Conservation (phyloP, 2,113 vertebrate species). For the Cephalophus harveyi region DNA sequence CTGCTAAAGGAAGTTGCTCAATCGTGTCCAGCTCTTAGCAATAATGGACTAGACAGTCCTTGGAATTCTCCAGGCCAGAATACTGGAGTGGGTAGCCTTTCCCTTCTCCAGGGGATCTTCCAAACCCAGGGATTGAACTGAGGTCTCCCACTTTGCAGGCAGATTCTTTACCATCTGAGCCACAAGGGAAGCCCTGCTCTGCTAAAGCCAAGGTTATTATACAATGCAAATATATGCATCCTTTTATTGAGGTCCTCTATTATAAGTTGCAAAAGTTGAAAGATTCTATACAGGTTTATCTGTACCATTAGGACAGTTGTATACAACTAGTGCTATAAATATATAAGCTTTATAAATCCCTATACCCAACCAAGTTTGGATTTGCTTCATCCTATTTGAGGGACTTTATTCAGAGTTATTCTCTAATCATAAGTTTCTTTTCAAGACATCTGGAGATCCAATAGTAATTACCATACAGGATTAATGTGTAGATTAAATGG, state of each 20-base stretch:
- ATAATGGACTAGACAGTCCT: not conserved
- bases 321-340: not conserved
- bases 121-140: not conserved
- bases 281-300: not conserved
- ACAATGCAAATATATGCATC: not conserved
- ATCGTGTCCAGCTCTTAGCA: accelerated
- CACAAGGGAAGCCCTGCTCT: not conserved
- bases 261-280: not conserved
- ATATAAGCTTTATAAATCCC: not conserved
- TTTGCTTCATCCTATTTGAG: not conserved
- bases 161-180: not conserved
- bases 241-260: not conserved
- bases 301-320: not conserved
- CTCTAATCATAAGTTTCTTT: not conserved
- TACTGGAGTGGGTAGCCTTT: not conserved
- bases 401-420: not conserved
- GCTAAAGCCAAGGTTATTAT: not conserved
- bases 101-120: not conserved
- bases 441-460: not conserved
- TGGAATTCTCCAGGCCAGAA: not conserved
- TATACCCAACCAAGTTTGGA: not conserved
- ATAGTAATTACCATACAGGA: not conserved
- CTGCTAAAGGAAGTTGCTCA: not conserved
- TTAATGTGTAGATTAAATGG: slow-evolving; percentile 7
- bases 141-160: not conserved